Base-by-base conservation (phyloP, 2,113 vertebrate genomes). In the Hymenochirus boettgeri region DNA sequence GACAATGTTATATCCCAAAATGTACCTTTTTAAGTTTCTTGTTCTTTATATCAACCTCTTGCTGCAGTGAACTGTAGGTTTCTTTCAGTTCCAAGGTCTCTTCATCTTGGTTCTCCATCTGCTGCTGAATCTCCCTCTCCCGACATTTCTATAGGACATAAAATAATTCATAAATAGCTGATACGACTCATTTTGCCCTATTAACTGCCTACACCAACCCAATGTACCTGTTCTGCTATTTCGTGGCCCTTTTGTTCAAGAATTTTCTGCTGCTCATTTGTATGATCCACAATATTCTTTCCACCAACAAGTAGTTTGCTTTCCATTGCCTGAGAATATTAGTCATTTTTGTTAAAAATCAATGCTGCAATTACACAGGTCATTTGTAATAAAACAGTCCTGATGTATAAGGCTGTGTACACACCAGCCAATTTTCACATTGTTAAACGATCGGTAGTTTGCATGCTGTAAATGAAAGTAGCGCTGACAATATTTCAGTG, bases 11-110 rank as follows among this genome's bases (percentile, higher is more conserved):
- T n/a, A n/a, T n/a, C n/a, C n/a, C n/a, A n/a, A n/a, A n/a, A n/a
- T n/a, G n/a, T 82, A 97, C 96, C 94, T 99, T 99, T 80, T 97
- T 99, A 65, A 99, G 89, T 66, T 99, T 99, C 79, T 99, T 99
- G 69, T 93, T 98, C 79, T 99, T 99, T 73, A 97, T 91, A 81
- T 99, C 96, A 50, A 98, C 96, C 72, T 99, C 96, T 72, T 99
- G 96, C 76, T 98, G 96, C 48, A 98, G 80, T 10, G 96, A 99
- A 71, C 91, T 97, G 8, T 97, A 99, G 0, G 96, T 99, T 78
- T 96, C 96, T 81, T 94, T 98, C 61, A 98, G 85, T 78, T 96
- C 96, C 57, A 98, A 79, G 0, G 94, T 99, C 61, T 99, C 96
- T 70, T 99, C 96, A 0, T 99, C 96, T 12, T 82, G 91, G 77